Base-by-base conservation (phyloP, 2,113 vertebrate genomes). In the Nothobranchius kuhntae region DNA sequence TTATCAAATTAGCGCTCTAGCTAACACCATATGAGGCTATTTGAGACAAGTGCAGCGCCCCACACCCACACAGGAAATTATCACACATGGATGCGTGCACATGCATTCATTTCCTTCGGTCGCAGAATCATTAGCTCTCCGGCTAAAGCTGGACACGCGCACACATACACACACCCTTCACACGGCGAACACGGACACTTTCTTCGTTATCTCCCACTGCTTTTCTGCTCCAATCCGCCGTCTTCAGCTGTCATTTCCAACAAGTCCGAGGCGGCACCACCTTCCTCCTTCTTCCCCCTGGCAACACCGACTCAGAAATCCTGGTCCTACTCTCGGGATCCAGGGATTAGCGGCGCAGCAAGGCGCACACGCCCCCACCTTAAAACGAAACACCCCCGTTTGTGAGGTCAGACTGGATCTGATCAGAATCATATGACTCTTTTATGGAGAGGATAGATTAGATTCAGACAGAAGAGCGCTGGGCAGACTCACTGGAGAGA, bases 161-260 rank as follows among this genome's bases (percentile, higher is more conserved):
- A 40, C 13, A 61, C 73, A 81, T 83, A 71, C 78, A 88, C 87
- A 30, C 30, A 30, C 88, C 77, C 83, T 80, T 62, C 54, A 57
- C 56, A 65, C 83, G 58, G 73, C 40, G 87, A 42, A 13, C 71
- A 55, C 53, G 45, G 56, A 64, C 64, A 60, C 42, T 75, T 46
- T 73, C 74, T 86, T 65, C 80, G 87, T 79, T 88, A 89, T 90
- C 86, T 88, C 61, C 80, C 64, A 48, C 53, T 66, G 51, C 53
- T 74, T 69, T 46, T 53, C 58, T 56, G 75, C 51, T 80, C 77
- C 77, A 77, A 62, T 89, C 89, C 89, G 79, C 85, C 85, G 80
- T 85, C 86, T 38, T 83, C 81, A 82, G 87, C 85, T 80, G 90
- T 91, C 92, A 93, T 93, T 86, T 92, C 92, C 92, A 92, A 90